A percentile compares a stretch with the other conserved stretches of the same genome.
These are phyloP conservation scores for Parasteatoda lunata DNA, from an alignment of 2,888 invertebrate genomes.

Conservation along the genomic window DNA sequence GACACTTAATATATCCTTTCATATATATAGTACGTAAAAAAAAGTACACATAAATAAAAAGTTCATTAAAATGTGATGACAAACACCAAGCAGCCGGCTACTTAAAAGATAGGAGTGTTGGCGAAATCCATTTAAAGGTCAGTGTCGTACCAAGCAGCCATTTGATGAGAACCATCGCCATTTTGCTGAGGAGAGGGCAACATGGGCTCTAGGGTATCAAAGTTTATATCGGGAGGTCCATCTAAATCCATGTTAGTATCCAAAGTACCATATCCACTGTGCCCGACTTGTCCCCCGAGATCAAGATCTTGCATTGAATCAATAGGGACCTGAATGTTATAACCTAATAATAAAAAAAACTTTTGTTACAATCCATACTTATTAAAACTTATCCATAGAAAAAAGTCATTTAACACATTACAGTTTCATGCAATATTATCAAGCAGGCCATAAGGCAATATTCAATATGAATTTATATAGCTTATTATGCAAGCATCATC, in stretches of 20 bases:
- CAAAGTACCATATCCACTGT: constrained; percentile 82
- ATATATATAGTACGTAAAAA: background rate
- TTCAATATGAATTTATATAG: too few relatives aligned
- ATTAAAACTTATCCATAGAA: too few relatives aligned
- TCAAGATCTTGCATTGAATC: constrained; percentile 96
- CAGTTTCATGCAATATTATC: too few relatives aligned
- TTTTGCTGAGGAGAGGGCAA: constrained; percentile 79
- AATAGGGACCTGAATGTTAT: constrained; percentile 95
- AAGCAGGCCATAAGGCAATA: too few relatives aligned
- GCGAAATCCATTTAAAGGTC: constrained; percentile 81
- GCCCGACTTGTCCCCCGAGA: constrained; percentile 70
- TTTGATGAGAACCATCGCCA: constrained; percentile 91
- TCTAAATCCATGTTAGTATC: constrained; percentile 85
- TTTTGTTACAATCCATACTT: too few relatives aligned
- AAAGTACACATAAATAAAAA: background rate
- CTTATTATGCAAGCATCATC: too few relatives aligned
- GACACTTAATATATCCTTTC: background rate
- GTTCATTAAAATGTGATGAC: background rate
- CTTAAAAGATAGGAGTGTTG: constrained; percentile 5
- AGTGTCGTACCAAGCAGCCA: constrained; percentile 98
- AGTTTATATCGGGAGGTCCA: constrained; percentile 82
- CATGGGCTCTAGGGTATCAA: constrained; percentile 79
- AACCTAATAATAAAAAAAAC: constrained; percentile 80
- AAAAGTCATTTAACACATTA: too few relatives aligned
- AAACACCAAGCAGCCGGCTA: constrained; percentile 34